A percentile compares a stretch with the other conserved stretches of the same genome.
phyloP scores from a whole-genome alignment of 92 coral and sea anemone genomes.

The Palythoa caribaeorum region DNA sequence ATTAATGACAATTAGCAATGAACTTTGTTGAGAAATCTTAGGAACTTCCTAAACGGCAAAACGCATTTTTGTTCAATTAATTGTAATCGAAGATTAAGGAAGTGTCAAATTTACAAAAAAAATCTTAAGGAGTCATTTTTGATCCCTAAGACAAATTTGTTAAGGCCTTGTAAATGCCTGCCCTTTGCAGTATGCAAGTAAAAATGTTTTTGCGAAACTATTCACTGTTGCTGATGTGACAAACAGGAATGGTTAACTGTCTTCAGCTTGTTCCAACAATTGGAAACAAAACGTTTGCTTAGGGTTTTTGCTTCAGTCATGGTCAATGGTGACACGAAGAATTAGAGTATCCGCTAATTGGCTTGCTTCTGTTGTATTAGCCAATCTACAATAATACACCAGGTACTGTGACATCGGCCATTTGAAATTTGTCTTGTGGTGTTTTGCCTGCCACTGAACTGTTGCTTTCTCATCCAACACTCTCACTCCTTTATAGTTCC shows the following conservation, averaged over 20 bases:
- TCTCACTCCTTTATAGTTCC: conserved; percentile 41
- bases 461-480: conserved; percentile 32
- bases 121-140: too few relatives aligned
- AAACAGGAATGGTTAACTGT: conserved; percentile 43
- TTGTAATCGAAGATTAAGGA: too few relatives aligned
- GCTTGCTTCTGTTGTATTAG: conserved; percentile 57
- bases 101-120: too few relatives aligned
- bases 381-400: conserved; percentile 59
- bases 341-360: conserved; percentile 36
- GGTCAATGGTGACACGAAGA: conserved; percentile 44
- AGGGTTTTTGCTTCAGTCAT: conserved; percentile 47
- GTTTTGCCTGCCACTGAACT: conserved; percentile 13
- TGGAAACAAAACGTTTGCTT: conserved; percentile 47
- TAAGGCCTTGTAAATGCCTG: conserved; percentile 51
- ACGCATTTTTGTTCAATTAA: too few relatives aligned
- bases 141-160: neutral
- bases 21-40: too few relatives aligned
- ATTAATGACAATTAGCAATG: too few relatives aligned
- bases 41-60: too few relatives aligned
- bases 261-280: conserved; percentile 50
- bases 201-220: conserved; percentile 26
- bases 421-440: conserved; percentile 53
- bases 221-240: conserved; percentile 38
- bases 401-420: conserved; percentile 47
- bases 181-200: conserved; percentile 50